Evolutionary conservation across 2,888 invertebrate genomes (phyloP).

Genomic region (Diarsia brunnea): DNA sequence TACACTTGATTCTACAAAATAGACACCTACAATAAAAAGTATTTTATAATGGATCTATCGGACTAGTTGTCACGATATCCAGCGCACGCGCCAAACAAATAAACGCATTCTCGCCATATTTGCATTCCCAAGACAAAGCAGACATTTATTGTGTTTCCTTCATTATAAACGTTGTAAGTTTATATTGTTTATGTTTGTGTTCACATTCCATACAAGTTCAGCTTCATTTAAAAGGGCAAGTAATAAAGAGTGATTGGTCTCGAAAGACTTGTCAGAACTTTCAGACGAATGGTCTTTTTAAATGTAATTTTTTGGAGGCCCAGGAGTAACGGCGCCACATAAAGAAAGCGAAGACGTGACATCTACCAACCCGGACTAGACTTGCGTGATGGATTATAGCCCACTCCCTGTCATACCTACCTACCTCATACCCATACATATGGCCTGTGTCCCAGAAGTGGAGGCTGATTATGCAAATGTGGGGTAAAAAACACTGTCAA

Average conservation of each 20-base stretch:
- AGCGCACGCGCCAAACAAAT: conserved; percentile 53
- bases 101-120: conserved; percentile 60
- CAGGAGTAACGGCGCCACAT: too few relatives aligned
- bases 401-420: neutral
- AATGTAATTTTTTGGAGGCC: neutral
- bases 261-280: neutral
- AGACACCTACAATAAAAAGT: conserved; percentile 32
- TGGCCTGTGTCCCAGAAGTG: neutral
- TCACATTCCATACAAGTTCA: conserved; percentile 32
- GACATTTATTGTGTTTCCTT: conserved; percentile 51
- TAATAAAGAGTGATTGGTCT: neutral
- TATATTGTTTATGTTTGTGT: conserved; percentile 35
- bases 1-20: conserved; percentile 1
- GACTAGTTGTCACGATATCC: conserved; percentile 41
- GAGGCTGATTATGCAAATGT: neutral
- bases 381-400: neutral
- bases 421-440: too few relatives aligned
- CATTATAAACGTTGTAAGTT: conserved; percentile 33
- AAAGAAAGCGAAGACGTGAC: neutral
- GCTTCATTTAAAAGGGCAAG: conserved; percentile 2
- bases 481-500: too few relatives aligned
- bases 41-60: conserved; percentile 25
- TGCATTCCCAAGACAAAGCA: conserved; percentile 59
- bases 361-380: neutral
- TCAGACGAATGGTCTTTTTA: neutral